Percentiles rank a stretch among this genome's conserved stretches.
phyloP scores from a whole-genome alignment of 2,797 vertebrate species.

The Labroides dimidiatus region DNA sequence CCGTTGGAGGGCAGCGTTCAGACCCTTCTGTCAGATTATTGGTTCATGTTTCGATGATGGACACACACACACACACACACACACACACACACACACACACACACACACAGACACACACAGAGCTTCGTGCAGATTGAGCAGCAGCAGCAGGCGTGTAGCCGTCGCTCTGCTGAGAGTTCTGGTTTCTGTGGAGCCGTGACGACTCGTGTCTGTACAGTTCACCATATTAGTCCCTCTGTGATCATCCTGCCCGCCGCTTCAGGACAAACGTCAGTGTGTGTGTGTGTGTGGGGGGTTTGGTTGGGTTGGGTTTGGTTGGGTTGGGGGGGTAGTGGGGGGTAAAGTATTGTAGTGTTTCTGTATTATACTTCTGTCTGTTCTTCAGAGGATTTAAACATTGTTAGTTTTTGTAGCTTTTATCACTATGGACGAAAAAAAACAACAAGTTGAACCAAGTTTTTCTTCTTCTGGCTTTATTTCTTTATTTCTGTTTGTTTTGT shows the following conservation, averaged over 20 bases:
- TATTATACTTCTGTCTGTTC: constrained; percentile 71
- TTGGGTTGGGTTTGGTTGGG: too few species aligned
- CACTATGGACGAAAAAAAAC: constrained; percentile 22
- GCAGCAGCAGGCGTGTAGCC: too few species aligned
- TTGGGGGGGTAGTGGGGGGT: too few species aligned
- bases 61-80: too few species aligned
- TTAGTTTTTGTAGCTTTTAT: constrained; percentile 60
- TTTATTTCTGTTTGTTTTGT: neutral
- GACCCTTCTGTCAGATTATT: too few species aligned
- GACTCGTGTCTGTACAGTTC: constrained; percentile 35
- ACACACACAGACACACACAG: too few species aligned
- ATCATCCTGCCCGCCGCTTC: constrained; percentile 5
- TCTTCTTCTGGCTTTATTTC: constrained; percentile 29
- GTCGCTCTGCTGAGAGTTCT: constrained; percentile 17
- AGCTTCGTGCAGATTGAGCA: constrained; percentile 2
- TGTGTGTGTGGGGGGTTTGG: neutral
- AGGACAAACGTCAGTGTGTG: constrained; percentile 1
- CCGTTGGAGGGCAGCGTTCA: too few species aligned
- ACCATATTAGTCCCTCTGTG: constrained; percentile 45
- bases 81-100: too few species aligned
- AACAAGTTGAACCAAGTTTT: constrained; percentile 54
- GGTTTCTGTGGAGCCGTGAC: constrained; percentile 23
- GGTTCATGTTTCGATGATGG: too few species aligned
- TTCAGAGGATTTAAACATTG: constrained; percentile 54
- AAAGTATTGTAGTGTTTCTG: constrained; percentile 48